These are phyloP conservation scores for Platerodrilus igneus DNA, from an alignment of 2,888 invertebrate genomes.

Conservation along the genomic window DNA sequence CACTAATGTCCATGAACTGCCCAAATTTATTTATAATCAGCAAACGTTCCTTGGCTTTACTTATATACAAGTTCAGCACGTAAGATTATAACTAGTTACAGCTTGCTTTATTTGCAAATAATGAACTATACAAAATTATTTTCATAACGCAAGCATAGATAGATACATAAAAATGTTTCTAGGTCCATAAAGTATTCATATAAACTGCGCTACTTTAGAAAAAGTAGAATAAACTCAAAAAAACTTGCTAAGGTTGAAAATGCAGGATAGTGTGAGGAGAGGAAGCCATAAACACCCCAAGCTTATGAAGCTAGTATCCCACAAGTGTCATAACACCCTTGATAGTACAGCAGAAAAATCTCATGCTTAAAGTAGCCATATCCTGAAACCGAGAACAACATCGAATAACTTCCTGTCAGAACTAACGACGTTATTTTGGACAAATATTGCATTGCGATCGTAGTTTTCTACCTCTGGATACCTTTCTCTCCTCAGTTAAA, in stretches of 20 bases:
- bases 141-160: too few relatives aligned
- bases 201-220: too few relatives aligned
- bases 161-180: too few relatives aligned
- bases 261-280: conserved; percentile 14
- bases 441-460: conserved; percentile 11
- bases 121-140: too few relatives aligned
- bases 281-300: conserved; percentile 24
- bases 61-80: too few relatives aligned
- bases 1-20: too few relatives aligned
- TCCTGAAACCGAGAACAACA: conserved; percentile 22
- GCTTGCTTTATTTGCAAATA: too few relatives aligned
- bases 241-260: conserved; percentile 14
- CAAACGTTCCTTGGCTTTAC: too few relatives aligned
- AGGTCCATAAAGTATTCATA: too few relatives aligned
- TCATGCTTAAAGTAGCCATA: conserved; percentile 19
- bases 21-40: too few relatives aligned
- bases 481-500: conserved; percentile 4
- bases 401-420: conserved; percentile 15
- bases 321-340: conserved; percentile 27
- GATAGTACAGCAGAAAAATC: conserved; percentile 25
- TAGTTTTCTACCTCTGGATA: conserved; percentile 2
- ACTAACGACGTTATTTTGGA: conserved; percentile 17
- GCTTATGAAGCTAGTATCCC: conserved; percentile 25
- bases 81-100: too few relatives aligned
- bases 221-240: conserved; percentile 16